Evolutionary conservation across 2,888 invertebrate species (phyloP).

Genomic region (Hesperia comma): DNA sequence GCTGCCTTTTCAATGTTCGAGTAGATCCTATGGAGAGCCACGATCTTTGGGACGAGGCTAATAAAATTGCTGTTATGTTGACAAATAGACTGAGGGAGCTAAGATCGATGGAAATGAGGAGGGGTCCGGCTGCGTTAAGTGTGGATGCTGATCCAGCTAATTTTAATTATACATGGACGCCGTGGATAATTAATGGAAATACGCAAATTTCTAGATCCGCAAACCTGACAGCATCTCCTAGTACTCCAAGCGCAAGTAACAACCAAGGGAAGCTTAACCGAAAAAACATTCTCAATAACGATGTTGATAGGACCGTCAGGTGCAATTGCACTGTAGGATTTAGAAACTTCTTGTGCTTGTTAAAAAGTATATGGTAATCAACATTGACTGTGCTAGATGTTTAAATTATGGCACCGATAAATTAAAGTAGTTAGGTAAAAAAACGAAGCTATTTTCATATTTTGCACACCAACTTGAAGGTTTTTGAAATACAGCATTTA

Average conservation of each 20-base stretch:
- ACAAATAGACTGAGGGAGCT: constrained; percentile 70
- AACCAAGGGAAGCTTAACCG: constrained; percentile 10
- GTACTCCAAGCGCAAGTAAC: not conserved
- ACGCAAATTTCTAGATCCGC: constrained; percentile 1
- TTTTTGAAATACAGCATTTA: no score
- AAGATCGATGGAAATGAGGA: constrained; percentile 77
- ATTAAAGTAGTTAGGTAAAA: not conserved
- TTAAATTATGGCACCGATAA: not conserved
- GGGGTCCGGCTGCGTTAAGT: constrained; percentile 73
- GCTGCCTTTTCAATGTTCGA: constrained; percentile 90
- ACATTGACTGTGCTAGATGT: not conserved
- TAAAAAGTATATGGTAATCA: constrained; percentile 64
- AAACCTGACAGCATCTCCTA: not conserved
- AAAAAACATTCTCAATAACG: constrained; percentile 29
- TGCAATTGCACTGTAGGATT: constrained; percentile 64
- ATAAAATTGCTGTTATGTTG: constrained; percentile 72
- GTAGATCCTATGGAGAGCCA: constrained; percentile 92
- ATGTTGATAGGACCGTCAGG: constrained; percentile 53
- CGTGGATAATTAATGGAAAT: constrained; percentile 71
- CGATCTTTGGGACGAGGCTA: constrained; percentile 84
- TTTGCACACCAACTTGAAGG: no score
- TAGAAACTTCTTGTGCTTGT: constrained; percentile 71
- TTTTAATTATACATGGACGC: constrained; percentile 89
- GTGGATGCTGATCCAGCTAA: constrained; percentile 87
- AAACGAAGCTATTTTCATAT: no score